Evolutionary conservation across 2,113 vertebrate species (phyloP).

Genomic region (Petrocephalus microphthalmus): DNA sequence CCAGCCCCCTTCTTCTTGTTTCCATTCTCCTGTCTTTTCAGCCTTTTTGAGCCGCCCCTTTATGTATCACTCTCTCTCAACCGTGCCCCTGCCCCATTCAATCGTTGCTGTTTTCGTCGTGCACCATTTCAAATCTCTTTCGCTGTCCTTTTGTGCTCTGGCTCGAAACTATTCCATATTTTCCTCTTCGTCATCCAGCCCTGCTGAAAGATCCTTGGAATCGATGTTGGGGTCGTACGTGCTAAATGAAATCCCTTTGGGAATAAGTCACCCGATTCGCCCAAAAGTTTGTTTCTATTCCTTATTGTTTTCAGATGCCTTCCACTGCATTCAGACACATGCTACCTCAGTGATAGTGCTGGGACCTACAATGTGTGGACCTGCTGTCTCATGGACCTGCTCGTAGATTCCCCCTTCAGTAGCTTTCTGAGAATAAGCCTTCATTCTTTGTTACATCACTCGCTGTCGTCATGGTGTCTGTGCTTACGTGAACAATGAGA

Average conservation of each 20-base stretch:
- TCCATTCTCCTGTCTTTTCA: background rate
- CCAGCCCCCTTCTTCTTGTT: background rate
- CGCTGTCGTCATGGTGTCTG: background rate
- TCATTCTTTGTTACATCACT: background rate
- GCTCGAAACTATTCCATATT: background rate
- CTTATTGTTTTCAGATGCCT: background rate
- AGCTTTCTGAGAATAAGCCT: background rate
- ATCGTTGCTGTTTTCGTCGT: background rate
- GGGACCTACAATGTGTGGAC: background rate
- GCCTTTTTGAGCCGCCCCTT: background rate
- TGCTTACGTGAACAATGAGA: background rate
- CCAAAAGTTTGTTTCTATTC: background rate
- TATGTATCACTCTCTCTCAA: background rate
- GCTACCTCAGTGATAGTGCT: background rate
- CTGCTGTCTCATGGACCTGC: background rate
- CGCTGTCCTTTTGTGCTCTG: background rate
- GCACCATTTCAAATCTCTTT: background rate
- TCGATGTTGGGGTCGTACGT: background rate
- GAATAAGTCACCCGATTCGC: background rate
- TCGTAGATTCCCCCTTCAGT: background rate
- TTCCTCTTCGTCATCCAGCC: background rate
- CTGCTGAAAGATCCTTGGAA: conserved; percentile 7
- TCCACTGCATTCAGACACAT: background rate
- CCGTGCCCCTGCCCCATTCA: background rate
- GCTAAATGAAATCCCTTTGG: background rate